These are phyloP conservation scores for Cephonodes hylas DNA, from an alignment of 2,888 invertebrate genomes.

Conservation along the genomic window DNA sequence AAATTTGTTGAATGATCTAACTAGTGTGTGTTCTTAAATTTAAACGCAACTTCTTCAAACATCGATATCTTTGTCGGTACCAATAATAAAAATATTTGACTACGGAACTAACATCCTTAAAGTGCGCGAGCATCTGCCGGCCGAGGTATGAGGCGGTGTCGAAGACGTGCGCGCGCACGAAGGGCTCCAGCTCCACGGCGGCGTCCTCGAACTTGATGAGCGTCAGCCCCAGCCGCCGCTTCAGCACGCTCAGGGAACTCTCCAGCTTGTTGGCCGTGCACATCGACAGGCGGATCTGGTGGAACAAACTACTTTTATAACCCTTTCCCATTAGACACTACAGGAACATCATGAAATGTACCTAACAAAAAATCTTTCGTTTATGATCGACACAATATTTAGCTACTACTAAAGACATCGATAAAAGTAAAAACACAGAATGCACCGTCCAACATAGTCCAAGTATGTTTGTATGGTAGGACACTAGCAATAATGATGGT, in stretches of 20 bases:
- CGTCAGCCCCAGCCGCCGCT: constrained; percentile 92
- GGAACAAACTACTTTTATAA: not conserved
- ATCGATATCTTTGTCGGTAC: too few species aligned
- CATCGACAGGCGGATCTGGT: constrained; percentile 92
- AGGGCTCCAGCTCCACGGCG: constrained; percentile 94
- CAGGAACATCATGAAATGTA: too few species aligned
- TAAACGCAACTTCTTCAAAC: too few species aligned
- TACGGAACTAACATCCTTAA: constrained; percentile 84
- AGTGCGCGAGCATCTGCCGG: constrained; percentile 91
- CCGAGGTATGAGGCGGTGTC: constrained; percentile 93
- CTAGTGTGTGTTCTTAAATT: too few species aligned
- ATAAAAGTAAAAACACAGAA: not conserved
- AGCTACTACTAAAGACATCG: not conserved
- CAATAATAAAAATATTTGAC: too few species aligned
- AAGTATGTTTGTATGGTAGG: not conserved
- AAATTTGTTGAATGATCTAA: too few species aligned
- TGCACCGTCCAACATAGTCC: not conserved
- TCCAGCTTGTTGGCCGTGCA: constrained; percentile 91
- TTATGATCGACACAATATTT: not conserved
- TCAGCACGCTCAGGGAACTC: constrained; percentile 87
- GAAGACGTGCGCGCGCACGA: constrained; percentile 92
- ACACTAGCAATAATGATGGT: not conserved
- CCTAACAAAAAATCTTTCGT: too few species aligned
- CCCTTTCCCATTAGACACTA: not conserved
- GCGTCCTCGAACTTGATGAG: constrained; percentile 98